These are phyloP conservation scores for Serripes groenlandicus DNA, from an alignment of 2,888 invertebrate genomes.

Conservation along the genomic window DNA sequence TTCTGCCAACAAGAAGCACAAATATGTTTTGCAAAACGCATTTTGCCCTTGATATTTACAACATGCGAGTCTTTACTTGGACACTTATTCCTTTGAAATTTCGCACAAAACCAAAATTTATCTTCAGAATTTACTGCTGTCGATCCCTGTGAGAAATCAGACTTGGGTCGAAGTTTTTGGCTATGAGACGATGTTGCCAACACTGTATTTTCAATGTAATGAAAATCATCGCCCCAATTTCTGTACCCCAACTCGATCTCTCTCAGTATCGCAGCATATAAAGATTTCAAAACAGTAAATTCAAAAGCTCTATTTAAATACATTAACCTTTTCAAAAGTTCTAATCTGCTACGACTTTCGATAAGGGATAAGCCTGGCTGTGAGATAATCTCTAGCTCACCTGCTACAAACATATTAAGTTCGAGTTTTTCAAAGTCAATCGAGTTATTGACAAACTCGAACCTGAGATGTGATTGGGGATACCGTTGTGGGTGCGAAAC, in stretches of 20 bases:
- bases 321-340: not conserved
- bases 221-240: not conserved
- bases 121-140: not conserved
- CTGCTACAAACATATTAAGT: slow-evolving; percentile 8
- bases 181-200: too few species aligned
- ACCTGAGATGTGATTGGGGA: not conserved
- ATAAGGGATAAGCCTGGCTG: not conserved
- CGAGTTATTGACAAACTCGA: not conserved
- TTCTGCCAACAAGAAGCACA: slow-evolving; percentile 11
- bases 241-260: not conserved
- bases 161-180: too few species aligned
- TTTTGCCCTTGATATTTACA: not conserved
- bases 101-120: not conserved
- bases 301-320: slow-evolving; percentile 1
- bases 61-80: not conserved
- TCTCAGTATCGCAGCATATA: slow-evolving; percentile 1
- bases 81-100: slow-evolving; percentile 10
- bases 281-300: not conserved
- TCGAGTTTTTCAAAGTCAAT: not conserved
- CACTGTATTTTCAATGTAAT: too few species aligned
- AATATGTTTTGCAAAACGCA: not conserved
- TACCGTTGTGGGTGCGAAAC: not conserved
- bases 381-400: slow-evolving; percentile 1
- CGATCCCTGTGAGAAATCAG: slow-evolving; percentile 6
- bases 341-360: not conserved